These are phyloP conservation scores for Centropristis striata DNA, from an alignment of 2,113 vertebrate genomes.

Conservation along the genomic window DNA sequence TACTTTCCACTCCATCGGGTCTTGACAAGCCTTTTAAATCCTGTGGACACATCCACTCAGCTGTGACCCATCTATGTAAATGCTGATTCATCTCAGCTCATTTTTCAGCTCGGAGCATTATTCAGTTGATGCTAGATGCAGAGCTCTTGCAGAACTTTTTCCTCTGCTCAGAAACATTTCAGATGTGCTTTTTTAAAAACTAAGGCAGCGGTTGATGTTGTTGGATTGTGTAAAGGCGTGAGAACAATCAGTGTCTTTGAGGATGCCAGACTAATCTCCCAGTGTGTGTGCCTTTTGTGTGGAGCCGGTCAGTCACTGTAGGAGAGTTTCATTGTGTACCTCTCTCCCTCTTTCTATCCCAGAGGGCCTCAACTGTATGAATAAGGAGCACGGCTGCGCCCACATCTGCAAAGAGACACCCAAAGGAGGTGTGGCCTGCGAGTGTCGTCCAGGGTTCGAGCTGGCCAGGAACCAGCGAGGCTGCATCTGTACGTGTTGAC, in stretches of 20 bases:
- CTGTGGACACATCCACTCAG: constrained; percentile 52
- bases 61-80: constrained; percentile 71
- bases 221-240: constrained; percentile 54
- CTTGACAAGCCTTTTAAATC: constrained; percentile 76
- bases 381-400: constrained; percentile 96
- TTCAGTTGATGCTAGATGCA: neutral
- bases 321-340: constrained; percentile 81
- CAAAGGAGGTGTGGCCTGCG: constrained; percentile 93
- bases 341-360: constrained; percentile 77
- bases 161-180: neutral
- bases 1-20: constrained; percentile 74
- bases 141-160: constrained; percentile 23
- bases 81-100: constrained; percentile 42
- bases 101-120: constrained; percentile 16
- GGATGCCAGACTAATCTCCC: constrained; percentile 72
- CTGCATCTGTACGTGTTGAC: constrained; percentile 91
- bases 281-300: constrained; percentile 73
- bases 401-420: constrained; percentile 98
- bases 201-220: constrained; percentile 53
- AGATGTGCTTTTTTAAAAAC: constrained; percentile 37
- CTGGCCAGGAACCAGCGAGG: constrained; percentile 94
- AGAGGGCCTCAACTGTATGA: constrained; percentile 99
- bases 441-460: constrained; percentile 97
- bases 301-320: constrained; percentile 75
- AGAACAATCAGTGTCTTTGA: constrained; percentile 73